Evolutionary conservation across 2,113 vertebrate genomes (phyloP).

Genomic region (Syrmaticus mikado): DNA sequence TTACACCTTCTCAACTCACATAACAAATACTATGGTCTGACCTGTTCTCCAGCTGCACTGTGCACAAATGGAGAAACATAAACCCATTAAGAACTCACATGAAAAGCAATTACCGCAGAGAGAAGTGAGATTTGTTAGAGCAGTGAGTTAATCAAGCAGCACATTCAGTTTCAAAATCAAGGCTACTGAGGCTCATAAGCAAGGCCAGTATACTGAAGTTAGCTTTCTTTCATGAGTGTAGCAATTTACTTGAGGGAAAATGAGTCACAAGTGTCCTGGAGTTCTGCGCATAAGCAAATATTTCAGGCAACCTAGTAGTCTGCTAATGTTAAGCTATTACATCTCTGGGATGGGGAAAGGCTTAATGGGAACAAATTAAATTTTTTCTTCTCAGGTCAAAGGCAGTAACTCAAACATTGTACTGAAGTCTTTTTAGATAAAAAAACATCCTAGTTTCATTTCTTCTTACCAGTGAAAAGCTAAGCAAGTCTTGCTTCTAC

Average conservation of each 20-base stretch:
- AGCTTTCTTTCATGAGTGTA: slow-evolving; percentile 16
- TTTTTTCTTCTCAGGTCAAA: background rate
- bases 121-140: slow-evolving; percentile 34
- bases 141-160: slow-evolving; percentile 47
- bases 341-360: background rate
- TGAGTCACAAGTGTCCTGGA: slow-evolving; percentile 25
- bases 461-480: background rate
- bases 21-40: background rate
- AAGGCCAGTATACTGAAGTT: slow-evolving; percentile 26
- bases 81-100: background rate
- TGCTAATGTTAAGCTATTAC: background rate
- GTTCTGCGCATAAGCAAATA: background rate
- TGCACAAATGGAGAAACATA: background rate
- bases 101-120: background rate
- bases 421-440: background rate
- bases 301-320: background rate
- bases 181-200: slow-evolving; percentile 3
- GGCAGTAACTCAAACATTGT: background rate
- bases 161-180: slow-evolving; percentile 23
- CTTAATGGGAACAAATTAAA: background rate
- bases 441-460: background rate
- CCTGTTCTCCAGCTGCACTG: background rate
- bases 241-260: slow-evolving; percentile 38
- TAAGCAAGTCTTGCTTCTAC: background rate
- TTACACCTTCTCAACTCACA: background rate